A percentile compares a stretch with the other conserved stretches of the same genome.
phyloP scores from a whole-genome alignment of 1,140 invertebrate genomes.

The Trachymyrmex cornetzi region DNA sequence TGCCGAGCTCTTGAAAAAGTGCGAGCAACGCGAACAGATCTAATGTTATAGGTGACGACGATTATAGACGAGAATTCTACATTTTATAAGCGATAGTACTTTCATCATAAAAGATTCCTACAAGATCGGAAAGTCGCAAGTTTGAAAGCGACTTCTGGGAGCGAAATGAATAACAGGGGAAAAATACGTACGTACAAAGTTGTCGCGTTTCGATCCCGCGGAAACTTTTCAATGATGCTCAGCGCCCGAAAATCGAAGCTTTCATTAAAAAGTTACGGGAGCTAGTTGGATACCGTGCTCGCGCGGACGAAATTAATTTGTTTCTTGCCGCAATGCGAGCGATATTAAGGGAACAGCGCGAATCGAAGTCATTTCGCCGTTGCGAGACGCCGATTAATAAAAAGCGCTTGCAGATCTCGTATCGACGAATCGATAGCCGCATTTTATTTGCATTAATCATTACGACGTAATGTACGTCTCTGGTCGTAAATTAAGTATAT shows the following conservation, averaged over 20 bases:
- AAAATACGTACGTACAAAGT: slow-evolving; percentile 22
- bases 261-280: slow-evolving; percentile 62
- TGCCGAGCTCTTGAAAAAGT: too few relatives aligned
- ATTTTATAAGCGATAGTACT: slow-evolving; percentile 3
- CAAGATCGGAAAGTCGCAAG: background rate
- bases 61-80: background rate
- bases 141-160: background rate
- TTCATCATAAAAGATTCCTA: background rate
- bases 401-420: slow-evolving; percentile 44
- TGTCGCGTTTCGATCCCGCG: slow-evolving; percentile 20
- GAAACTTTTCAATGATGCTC: slow-evolving; percentile 49
- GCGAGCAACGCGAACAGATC: too few relatives aligned
- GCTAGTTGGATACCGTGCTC: slow-evolving; percentile 2
- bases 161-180: slow-evolving; percentile 17
- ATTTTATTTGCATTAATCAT: slow-evolving; percentile 58
- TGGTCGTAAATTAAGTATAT: slow-evolving; percentile 39
- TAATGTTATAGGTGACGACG: background rate
- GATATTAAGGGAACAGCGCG: slow-evolving; percentile 44
- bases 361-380: slow-evolving; percentile 22
- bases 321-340: slow-evolving; percentile 61
- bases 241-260: slow-evolving; percentile 51
- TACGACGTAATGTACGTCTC: slow-evolving; percentile 37
- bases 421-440: slow-evolving; percentile 49
- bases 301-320: slow-evolving; percentile 54
- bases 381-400: slow-evolving; percentile 57